These are phyloP conservation scores for Laupala kohalensis DNA, from an alignment of 1,140 invertebrate species.

Conservation along the genomic window DNA sequence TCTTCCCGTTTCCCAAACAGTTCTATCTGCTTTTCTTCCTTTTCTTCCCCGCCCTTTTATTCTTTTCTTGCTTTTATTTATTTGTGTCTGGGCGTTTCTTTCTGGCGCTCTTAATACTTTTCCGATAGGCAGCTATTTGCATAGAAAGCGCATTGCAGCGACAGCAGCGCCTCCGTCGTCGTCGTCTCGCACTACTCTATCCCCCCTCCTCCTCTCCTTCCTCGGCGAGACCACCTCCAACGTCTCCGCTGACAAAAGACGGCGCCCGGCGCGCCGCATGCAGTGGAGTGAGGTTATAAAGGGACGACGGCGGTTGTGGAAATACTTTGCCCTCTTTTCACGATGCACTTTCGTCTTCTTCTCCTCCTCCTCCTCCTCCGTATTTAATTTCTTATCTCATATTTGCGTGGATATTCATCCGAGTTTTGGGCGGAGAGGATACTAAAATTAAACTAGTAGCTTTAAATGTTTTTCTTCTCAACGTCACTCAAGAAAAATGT, in stretches of 20 bases:
- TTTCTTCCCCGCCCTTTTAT: background rate
- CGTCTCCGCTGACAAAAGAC: background rate
- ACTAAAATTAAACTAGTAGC: too few species aligned
- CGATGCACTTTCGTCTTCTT: too few species aligned
- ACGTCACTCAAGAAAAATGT: too few species aligned
- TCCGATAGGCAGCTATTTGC: background rate
- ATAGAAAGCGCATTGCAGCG: background rate
- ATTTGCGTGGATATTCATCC: too few species aligned
- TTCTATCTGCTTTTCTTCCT: too few species aligned
- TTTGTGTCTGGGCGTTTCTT: background rate
- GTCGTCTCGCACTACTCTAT: too few species aligned
- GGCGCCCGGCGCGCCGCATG: background rate
- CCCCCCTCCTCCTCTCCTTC: too few species aligned
- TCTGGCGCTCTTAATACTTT: background rate
- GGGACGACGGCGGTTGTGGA: background rate
- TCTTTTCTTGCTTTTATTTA: background rate
- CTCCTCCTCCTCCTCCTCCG: too few species aligned
- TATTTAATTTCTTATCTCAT: too few species aligned
- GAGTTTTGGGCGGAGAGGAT: too few species aligned
- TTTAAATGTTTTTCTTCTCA: too few species aligned
- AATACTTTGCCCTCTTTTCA: background rate
- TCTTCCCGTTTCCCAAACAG: background rate
- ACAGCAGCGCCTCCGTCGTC: background rate
- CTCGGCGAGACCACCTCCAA: too few species aligned
- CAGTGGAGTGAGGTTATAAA: background rate